Conservation (phyloP, 2,797 vertebrate genomes). For the Scyliorhinus canicula region DNA sequence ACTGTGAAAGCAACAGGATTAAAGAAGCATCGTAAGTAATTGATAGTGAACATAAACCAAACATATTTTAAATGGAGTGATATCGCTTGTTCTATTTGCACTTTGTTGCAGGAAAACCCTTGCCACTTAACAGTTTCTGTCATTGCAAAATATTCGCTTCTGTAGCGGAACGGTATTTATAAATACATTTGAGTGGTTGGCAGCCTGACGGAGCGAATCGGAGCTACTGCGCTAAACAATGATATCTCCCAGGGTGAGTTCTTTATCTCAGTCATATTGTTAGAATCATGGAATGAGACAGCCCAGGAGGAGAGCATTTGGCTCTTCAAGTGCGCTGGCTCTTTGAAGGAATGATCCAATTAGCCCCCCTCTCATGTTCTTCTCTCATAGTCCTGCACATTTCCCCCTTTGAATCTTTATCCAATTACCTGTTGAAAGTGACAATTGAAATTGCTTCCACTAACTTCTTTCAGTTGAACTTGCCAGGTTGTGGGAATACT, state of each 20-base stretch:
- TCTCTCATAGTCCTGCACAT: neutral
- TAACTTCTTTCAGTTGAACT: fast-evolving
- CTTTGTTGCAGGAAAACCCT: neutral
- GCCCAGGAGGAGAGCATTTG: neutral
- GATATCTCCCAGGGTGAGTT: neutral
- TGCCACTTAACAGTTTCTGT: neutral
- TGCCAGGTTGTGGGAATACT: neutral
- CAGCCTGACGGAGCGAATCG: neutral
- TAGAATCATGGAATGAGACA: neutral
- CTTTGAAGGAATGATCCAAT: neutral
- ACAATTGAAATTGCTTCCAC: neutral
- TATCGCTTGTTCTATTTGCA: neutral
- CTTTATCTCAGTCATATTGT: neutral
- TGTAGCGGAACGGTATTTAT: neutral
- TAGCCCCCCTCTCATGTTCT: neutral
- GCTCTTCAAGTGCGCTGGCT: neutral
- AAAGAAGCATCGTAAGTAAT: neutral
- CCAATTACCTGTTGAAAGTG: neutral
- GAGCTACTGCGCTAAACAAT: neutral
- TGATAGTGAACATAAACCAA: neutral
- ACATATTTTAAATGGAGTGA: neutral
- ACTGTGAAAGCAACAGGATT: neutral
- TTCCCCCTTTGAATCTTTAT: neutral
- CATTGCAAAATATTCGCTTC: neutral
- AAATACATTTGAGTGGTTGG: neutral